phyloP scores from a whole-genome alignment of 23 tunicate genomes.

The Corella eumyota region DNA sequence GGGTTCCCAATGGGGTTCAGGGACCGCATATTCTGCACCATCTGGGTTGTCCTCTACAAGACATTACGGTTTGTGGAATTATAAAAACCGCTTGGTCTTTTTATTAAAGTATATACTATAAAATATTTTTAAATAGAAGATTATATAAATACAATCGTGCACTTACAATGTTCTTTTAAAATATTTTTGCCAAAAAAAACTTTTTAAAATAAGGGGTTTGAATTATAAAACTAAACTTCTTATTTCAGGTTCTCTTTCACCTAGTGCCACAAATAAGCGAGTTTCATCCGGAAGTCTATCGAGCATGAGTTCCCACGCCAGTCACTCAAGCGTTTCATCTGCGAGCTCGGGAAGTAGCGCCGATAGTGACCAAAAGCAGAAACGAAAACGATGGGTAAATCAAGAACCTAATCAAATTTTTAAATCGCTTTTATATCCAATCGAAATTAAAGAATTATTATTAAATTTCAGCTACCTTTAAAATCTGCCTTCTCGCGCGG shows the following conservation, averaged over 20 bases:
- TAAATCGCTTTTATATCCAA: not conserved
- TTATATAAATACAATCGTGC: too few relatives aligned
- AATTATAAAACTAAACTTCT: too few relatives aligned
- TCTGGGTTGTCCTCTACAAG: constrained; percentile 8
- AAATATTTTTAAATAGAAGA: too few relatives aligned
- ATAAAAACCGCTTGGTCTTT: too few relatives aligned
- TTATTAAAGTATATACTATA: too few relatives aligned
- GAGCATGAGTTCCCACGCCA: constrained; percentile 84
- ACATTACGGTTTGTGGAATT: constrained; percentile 23
- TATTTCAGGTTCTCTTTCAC: constrained; percentile 25
- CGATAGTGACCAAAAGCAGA: constrained; percentile 27
- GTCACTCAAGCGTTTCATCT: constrained; percentile 71
- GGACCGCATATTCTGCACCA: constrained; percentile 15
- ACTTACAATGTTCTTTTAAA: too few relatives aligned
- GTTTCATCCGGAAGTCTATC: constrained; percentile 89
- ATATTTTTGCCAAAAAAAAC: too few relatives aligned
- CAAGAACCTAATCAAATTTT: not conserved
- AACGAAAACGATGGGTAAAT: constrained; percentile 64
- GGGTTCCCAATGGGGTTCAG: constrained; percentile 12
- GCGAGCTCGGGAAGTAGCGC: constrained; percentile 52
- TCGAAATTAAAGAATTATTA: too few relatives aligned
- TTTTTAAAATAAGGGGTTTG: too few relatives aligned
- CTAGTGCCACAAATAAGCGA: constrained; percentile 32
- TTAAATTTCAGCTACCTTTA: constrained; percentile 49
- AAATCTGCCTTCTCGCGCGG: constrained; percentile 48